These are phyloP conservation scores for Agrypnia vestita DNA, from an alignment of 1,140 invertebrate genomes.

Conservation along the genomic window DNA sequence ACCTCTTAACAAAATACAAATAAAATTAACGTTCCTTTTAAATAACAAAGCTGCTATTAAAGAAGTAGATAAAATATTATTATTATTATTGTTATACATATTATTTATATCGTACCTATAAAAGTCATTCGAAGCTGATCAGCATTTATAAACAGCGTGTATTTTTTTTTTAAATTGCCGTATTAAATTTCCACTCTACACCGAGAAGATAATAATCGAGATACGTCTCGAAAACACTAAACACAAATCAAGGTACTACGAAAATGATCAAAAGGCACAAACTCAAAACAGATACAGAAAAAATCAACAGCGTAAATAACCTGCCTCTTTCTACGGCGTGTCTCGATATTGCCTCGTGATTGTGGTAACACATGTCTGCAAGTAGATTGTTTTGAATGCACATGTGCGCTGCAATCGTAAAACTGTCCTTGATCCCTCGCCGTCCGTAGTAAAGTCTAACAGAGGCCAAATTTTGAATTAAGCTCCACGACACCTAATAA, in stretches of 20 bases:
- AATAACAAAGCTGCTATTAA: too few relatives aligned
- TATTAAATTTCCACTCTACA: constrained; percentile 7
- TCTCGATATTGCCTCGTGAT: neutral
- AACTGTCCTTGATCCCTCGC: constrained; percentile 61
- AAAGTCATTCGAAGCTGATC: too few relatives aligned
- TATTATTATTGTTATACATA: too few relatives aligned
- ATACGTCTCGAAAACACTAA: neutral
- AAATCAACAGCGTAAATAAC: neutral
- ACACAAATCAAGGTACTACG: neutral
- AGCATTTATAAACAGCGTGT: too few relatives aligned
- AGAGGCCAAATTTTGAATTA: neutral
- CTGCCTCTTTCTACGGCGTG: neutral
- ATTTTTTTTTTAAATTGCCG: too few relatives aligned
- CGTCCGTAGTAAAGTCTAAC: constrained; percentile 54
- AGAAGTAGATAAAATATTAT: too few relatives aligned
- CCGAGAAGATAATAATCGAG: neutral
- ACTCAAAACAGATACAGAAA: neutral
- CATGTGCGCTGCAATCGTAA: constrained; percentile 60
- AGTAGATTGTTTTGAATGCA: constrained; percentile 48
- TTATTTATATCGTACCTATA: too few relatives aligned
- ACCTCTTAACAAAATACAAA: too few relatives aligned
- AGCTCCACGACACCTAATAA: neutral
- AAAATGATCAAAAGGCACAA: neutral
- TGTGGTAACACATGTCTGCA: neutral
- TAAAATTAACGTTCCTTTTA: too few relatives aligned